phyloP scores from a whole-genome alignment of 1,140 invertebrate genomes.

The Drosophila novamexicana region DNA sequence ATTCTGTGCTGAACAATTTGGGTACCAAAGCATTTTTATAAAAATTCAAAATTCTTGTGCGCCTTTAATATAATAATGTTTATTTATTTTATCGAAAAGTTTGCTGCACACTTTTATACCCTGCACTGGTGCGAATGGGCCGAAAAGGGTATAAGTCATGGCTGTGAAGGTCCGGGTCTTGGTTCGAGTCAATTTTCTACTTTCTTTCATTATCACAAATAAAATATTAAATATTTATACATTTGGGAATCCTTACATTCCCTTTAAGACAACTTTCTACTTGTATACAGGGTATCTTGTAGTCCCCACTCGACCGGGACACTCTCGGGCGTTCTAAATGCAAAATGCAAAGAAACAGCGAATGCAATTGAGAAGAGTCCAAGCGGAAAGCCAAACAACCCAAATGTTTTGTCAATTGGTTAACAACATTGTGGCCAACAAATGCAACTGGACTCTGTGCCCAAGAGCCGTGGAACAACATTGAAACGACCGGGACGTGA shows the following conservation, averaged over 20 bases:
- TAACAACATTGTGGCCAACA: conserved; percentile 36
- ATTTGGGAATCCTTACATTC: no score
- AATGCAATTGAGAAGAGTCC: conserved; percentile 15
- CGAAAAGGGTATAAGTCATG: no score
- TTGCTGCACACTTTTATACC: background rate
- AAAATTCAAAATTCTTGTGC: background rate
- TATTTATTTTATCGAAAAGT: background rate
- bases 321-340: background rate
- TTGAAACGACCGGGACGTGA: conserved; percentile 2
- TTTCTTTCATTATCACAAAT: no score
- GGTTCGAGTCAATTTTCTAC: no score
- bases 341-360: background rate
- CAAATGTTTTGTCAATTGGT: conserved; percentile 34
- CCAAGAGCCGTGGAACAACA: background rate
- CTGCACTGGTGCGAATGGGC: background rate
- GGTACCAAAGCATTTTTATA: background rate
- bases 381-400: conserved; percentile 17
- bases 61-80: no score
- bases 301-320: background rate
- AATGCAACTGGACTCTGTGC: conserved; percentile 18
- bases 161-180: no score
- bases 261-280: background rate
- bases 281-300: background rate
- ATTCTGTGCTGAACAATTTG: background rate
- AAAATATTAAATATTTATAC: no score